Base-by-base conservation (phyloP, 2,113 vertebrate species). In the Aphyosemion australe region DNA sequence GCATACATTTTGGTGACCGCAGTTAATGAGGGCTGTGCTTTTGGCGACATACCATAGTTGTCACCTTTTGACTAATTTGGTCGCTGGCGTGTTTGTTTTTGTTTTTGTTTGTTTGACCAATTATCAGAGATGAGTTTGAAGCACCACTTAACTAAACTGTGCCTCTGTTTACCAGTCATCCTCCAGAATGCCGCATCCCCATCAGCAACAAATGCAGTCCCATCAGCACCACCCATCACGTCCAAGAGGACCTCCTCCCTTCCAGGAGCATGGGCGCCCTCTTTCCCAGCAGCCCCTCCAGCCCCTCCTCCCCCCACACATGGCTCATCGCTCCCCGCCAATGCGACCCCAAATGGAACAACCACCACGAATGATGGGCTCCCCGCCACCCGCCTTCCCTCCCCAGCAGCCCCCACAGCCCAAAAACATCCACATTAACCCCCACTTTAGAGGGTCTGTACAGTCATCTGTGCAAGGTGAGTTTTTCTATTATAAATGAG, bases 391-490 rank as follows among this genome's bases (percentile, higher is more conserved):
- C 12, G 80, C 55, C 69, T 90, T 87, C 61, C 68, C 76, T 52
- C 88, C 26, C 26, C 26, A 26, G 50, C 92, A 87, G 58, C 86
- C 87, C 14, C 84, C 84, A 6, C 95, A 97, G 76, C 93, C 96
- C 60, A 99, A 98, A 91, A 98, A 98, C 82, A 99, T 99, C 68
- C 97, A 99, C 85, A 99, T 99, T 83, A 99, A 99, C 73, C 97
- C 97, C 0, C 97, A 99, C 92, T 99, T 99, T 91, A 95, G 96
- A 91, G 97, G 97, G 41, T 94, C 95, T 0, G 87, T 95, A 16
- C 93, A 96, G 60, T 92, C 95, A 0, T 93, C 97, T 19, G 95
- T 95, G 1, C 96, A 97, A 96, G 97, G 97, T 98, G 82, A 15
- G 83, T 20, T 18, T 48, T 43, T 26, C 8, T 26, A 74, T 12